Percentiles rank a stretch among this genome's conserved stretches.
Conservation (phyloP, 2,113 vertebrate genomes). For the Numida meleagris region DNA sequence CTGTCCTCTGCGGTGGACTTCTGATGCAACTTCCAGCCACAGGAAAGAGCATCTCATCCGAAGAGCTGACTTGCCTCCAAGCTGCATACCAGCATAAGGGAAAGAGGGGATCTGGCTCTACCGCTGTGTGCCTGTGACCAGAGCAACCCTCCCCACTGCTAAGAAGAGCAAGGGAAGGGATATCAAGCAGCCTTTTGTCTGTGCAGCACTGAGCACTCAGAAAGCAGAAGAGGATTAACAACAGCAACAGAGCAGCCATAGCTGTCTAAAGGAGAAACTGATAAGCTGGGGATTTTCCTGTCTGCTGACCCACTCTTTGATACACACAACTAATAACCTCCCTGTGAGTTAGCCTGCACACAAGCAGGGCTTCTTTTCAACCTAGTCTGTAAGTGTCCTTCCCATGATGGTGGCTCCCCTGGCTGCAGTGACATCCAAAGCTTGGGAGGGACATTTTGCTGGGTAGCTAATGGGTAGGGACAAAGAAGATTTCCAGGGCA, state of each 20-base stretch:
- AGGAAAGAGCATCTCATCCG: slow-evolving; percentile 39
- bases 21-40: slow-evolving; percentile 58
- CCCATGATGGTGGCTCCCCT: background rate
- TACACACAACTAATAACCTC: slow-evolving; percentile 17
- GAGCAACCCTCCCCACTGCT: slow-evolving; percentile 7
- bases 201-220: background rate
- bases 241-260: slow-evolving; percentile 10
- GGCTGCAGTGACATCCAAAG: background rate
- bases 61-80: background rate
- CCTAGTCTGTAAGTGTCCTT: background rate
- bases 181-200: background rate
- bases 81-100: slow-evolving; percentile 32
- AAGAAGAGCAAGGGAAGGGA: background rate
- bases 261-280: slow-evolving; percentile 9
- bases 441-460: background rate
- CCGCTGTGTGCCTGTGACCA: background rate
- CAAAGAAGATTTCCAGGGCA: background rate
- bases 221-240: slow-evolving; percentile 7
- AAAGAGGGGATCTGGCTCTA: slow-evolving; percentile 38
- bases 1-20: slow-evolving; percentile 30
- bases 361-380: slow-evolving; percentile 1
- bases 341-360: background rate
- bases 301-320: slow-evolving; percentile 37
- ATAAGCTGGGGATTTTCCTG: slow-evolving; percentile 44
- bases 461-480: background rate